These are phyloP conservation scores for Stenopsyche tienmushanensis DNA, from an alignment of 1,140 invertebrate species.

Conservation along the genomic window DNA sequence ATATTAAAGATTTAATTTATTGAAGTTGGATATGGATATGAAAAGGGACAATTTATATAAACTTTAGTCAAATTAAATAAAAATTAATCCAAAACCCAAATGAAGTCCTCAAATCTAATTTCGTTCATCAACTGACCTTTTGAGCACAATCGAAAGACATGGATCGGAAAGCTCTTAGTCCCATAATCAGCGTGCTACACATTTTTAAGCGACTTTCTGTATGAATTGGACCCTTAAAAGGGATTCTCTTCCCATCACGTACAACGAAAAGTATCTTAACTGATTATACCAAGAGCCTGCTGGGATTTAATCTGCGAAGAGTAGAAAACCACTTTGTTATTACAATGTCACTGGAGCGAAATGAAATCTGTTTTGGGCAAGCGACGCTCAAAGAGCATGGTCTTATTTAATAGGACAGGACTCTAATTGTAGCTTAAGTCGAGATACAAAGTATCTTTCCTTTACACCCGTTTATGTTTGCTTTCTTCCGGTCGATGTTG, in stretches of 20 bases:
- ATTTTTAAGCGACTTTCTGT: no score
- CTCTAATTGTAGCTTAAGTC: not conserved
- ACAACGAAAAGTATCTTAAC: not conserved
- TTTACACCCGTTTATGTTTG: not conserved
- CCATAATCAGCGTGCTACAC: no score
- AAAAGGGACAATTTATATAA: no score
- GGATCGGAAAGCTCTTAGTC: no score
- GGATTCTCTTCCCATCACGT: not conserved
- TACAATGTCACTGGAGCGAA: not conserved
- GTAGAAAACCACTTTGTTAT: not conserved
- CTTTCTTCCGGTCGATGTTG: no score
- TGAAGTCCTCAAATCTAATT: no score
- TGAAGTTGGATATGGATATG: no score
- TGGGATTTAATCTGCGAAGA: constrained; percentile 1
- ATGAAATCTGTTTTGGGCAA: not conserved
- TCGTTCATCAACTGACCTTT: no score
- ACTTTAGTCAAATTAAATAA: no score
- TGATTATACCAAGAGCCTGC: not conserved
- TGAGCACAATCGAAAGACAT: no score
- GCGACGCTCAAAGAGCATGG: not conserved
- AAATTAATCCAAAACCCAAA: no score
- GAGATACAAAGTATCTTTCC: not conserved
- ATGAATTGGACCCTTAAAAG: not conserved
- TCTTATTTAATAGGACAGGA: not conserved
- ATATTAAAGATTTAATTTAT: no score